Base-by-base conservation (phyloP, 2,113 vertebrate species). In the Athene noctua region DNA sequence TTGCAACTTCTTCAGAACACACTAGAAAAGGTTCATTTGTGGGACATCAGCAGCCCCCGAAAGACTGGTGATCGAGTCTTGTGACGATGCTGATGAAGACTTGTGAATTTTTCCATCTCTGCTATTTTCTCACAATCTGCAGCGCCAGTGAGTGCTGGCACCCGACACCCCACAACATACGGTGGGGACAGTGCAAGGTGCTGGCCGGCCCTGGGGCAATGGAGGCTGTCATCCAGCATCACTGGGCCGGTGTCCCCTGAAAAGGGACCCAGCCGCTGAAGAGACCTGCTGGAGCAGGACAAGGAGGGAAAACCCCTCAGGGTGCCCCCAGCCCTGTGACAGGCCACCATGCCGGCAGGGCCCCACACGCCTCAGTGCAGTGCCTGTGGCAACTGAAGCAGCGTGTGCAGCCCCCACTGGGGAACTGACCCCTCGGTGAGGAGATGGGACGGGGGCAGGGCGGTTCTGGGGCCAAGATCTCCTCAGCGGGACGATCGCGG, bases 111-210 rank as follows among this genome's bases (percentile, higher is more conserved):
- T 62, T 67, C 52, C 57, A n/a, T 44, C 75, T 58, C 63, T 15
- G 44, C 34, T 59, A 3, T 44, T 67, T 82, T 70, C 54, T 82
- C 57, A 34, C 51, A 13, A 21, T 11, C 51, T n/a, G 57, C 80
- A 58, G 57, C 30, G 2, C 26, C 8, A 8, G 44, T 74, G 29
- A 46, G 70, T 9, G 12, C 52, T 5, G 5, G 42, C 75, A 78
- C 66, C 42, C 5, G 2, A 42, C 12, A 38, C 2, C 34, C 62
- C 1, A 0, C 23, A 61, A 7, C 1, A 5, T 32, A 23, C 1
- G 0, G n/a, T 1, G 1, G 32, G 65, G 44, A 34, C 1, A 6
- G 42, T 32, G 38, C 2, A 26, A 57, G 78, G 80, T 6, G 2
- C 16, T 32, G 22, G 34, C 49, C 44, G n/a, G 58, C 54, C 51